Conservation (phyloP, 2,797 vertebrate species). For the Numenius phaeopus region DNA sequence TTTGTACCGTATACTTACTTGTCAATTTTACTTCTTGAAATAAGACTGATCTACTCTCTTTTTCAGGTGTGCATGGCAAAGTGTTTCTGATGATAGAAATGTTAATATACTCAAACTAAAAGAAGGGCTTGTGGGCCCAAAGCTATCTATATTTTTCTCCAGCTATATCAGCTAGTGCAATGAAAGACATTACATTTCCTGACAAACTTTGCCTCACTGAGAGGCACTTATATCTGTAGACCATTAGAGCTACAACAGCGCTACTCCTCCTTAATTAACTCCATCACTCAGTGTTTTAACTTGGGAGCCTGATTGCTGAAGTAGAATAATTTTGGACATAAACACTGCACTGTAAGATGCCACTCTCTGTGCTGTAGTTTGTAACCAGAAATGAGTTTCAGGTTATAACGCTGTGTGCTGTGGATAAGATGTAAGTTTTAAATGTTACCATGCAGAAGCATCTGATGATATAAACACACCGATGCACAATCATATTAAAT, state of each 20-base stretch:
- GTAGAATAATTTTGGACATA: slow-evolving; percentile 43
- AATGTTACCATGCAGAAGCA: not conserved
- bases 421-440: not conserved
- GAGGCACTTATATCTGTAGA: not conserved
- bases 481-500: not conserved
- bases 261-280: slow-evolving; percentile 60
- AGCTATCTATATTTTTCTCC: not conserved
- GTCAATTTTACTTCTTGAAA: not conserved
- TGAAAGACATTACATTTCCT: not conserved
- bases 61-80: fast-evolving
- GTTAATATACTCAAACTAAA: not conserved
- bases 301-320: slow-evolving; percentile 8
- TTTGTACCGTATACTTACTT: not conserved
- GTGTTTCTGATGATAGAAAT: not conserved
- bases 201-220: slow-evolving; percentile 17
- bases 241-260: not conserved
- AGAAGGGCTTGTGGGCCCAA: not conserved
- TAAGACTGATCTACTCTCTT: not conserved
- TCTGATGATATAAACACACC: not conserved
- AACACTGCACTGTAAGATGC: not conserved
- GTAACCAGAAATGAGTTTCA: not conserved
- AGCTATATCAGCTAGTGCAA: not conserved
- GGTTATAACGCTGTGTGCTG: not conserved
- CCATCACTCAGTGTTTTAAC: slow-evolving; percentile 59
- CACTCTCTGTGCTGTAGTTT: not conserved